Evolutionary conservation across 2,797 vertebrate genomes (phyloP).

Genomic region (Myotis vivesi): DNA sequence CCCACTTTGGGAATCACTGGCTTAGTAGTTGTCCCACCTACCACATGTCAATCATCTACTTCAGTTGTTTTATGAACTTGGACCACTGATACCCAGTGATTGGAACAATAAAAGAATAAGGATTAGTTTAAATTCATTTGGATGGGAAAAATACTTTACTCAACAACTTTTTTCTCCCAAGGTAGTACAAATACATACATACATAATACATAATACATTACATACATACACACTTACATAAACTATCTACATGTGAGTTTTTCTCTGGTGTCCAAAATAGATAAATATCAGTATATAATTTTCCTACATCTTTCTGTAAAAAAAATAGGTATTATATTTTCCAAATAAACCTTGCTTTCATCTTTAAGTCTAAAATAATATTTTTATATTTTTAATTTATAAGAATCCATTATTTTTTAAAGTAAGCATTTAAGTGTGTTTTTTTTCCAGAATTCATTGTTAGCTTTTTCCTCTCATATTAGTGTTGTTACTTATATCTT

Average conservation of each 20-base stretch:
- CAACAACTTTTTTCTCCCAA: background rate
- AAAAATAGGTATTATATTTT: background rate
- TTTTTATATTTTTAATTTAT: background rate
- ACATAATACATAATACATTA: background rate
- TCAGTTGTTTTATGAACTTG: rapidly evolving
- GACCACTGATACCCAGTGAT: background rate
- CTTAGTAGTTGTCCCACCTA: rapidly evolving
- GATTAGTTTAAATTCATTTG: background rate
- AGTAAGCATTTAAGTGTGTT: background rate
- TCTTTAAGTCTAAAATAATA: background rate
- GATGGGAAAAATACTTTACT: background rate
- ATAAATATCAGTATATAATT: too few species aligned
- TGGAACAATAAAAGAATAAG: background rate
- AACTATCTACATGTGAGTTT: background rate
- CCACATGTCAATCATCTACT: rapidly evolving
- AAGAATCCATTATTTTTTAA: background rate
- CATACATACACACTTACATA: background rate
- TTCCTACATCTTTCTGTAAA: background rate
- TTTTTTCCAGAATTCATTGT: rapidly evolving
- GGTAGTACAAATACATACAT: background rate
- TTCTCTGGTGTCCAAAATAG: background rate
- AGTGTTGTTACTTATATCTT: background rate
- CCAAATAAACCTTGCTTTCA: background rate
- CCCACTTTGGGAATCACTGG: too few species aligned
- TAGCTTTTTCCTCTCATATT: background rate